Percentiles rank a stretch among this genome's conserved stretches.
phyloP scores from a whole-genome alignment of 2,113 vertebrate genomes.

The Dicentrarchus labrax region DNA sequence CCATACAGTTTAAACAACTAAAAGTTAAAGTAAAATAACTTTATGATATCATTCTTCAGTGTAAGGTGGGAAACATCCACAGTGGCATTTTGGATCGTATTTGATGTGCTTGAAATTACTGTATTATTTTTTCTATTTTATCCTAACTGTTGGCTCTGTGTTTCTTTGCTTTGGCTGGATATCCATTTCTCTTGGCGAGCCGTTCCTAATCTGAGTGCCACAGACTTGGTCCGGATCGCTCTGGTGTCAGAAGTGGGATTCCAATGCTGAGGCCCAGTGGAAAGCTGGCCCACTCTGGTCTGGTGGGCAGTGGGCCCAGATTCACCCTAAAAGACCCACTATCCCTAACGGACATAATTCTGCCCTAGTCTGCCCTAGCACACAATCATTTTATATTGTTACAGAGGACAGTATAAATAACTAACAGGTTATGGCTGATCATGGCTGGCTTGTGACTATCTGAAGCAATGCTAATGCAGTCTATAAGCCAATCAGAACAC shows the following conservation, averaged over 20 bases:
- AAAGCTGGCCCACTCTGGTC: constrained; percentile 77
- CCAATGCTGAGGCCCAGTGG: constrained; percentile 73
- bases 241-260: constrained; percentile 79
- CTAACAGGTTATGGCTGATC: constrained; percentile 68
- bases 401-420: constrained; percentile 63
- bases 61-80: constrained; percentile 60
- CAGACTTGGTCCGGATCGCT: constrained; percentile 81
- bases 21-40: constrained; percentile 29
- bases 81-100: constrained; percentile 51
- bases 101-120: constrained; percentile 65
- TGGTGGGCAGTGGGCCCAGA: constrained; percentile 68
- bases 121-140: constrained; percentile 63
- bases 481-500: constrained; percentile 76
- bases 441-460: constrained; percentile 51
- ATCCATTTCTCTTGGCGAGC: constrained; percentile 78
- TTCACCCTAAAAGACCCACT: constrained; percentile 70
- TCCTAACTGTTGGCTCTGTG: constrained; percentile 69
- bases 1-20: not conserved
- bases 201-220: constrained; percentile 81
- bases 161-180: constrained; percentile 77
- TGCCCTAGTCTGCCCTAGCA: constrained; percentile 34
- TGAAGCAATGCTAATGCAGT: constrained; percentile 66
- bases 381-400: constrained; percentile 76
- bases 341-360: constrained; percentile 47
- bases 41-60: constrained; percentile 9